A percentile compares a stretch with the other conserved stretches of the same genome.
These are phyloP conservation scores for Fundulus diaphanus DNA, from an alignment of 2,797 vertebrate genomes.

Conservation along the genomic window DNA sequence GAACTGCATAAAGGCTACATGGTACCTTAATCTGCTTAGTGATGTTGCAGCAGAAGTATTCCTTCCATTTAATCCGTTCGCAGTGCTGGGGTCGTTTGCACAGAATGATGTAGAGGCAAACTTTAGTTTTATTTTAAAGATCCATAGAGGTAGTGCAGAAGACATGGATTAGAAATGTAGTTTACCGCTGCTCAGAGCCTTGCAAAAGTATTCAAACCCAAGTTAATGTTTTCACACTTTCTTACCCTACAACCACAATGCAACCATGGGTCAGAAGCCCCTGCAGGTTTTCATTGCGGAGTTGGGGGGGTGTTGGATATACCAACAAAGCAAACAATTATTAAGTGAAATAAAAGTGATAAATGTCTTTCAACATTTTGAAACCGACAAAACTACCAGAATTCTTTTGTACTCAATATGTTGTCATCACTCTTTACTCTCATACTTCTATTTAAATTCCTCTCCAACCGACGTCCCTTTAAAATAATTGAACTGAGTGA, in stretches of 20 bases:
- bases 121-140: conserved; percentile 18
- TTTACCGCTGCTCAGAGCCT: background rate
- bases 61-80: conserved; percentile 63
- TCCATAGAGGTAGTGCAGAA: background rate
- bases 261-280: too few species aligned
- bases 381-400: too few species aligned
- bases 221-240: background rate
- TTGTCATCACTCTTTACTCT: too few species aligned
- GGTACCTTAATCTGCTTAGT: conserved; percentile 72
- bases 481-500: too few species aligned
- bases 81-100: conserved; percentile 24
- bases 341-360: too few species aligned
- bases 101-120: conserved; percentile 30
- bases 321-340: too few species aligned
- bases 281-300: too few species aligned
- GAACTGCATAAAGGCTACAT: conserved; percentile 55
- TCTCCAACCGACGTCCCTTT: too few species aligned
- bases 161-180: background rate
- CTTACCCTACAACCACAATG: background rate
- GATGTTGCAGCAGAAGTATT: conserved; percentile 55
- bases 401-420: too few species aligned
- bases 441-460: too few species aligned
- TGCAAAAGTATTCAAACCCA: background rate
- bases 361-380: too few species aligned
- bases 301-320: background rate